phyloP scores from a whole-genome alignment of 2,113 vertebrate genomes.

The Phodopus roborovskii region DNA sequence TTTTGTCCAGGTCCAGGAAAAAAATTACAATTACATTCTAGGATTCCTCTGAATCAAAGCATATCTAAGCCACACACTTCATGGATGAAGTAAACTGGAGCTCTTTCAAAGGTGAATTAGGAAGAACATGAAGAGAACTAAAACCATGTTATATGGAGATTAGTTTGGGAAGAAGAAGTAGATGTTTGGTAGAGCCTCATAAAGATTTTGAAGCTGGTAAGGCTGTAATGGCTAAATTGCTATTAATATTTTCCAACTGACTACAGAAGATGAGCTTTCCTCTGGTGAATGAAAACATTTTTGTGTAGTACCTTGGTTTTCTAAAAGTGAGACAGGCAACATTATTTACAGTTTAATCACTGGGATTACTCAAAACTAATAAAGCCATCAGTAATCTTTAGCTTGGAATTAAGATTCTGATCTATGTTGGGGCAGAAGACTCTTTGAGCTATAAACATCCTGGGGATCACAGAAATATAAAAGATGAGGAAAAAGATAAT shows the following conservation, averaged over 20 bases:
- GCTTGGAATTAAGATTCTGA: not conserved
- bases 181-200: not conserved
- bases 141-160: slow-evolving; percentile 18
- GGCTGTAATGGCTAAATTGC: not conserved
- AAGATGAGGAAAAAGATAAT: not conserved
- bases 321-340: not conserved
- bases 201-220: slow-evolving; percentile 7
- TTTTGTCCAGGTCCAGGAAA: slow-evolving; percentile 67
- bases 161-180: not conserved
- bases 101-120: slow-evolving; percentile 53
- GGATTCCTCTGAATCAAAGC: slow-evolving; percentile 49
- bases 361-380: not conserved
- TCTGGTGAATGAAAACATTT: slow-evolving; percentile 15
- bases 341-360: not conserved
- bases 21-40: slow-evolving; percentile 73
- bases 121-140: slow-evolving; percentile 20
- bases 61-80: slow-evolving; percentile 47
- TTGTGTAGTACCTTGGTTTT: not conserved
- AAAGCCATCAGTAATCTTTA: not conserved
- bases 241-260: not conserved
- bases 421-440: not conserved
- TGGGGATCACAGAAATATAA: not conserved
- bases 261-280: not conserved
- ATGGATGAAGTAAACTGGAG: slow-evolving; percentile 60
- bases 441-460: not conserved